Evolutionary conservation across 2,797 vertebrate species (phyloP).

Genomic region (Calcarius lapponicus): DNA sequence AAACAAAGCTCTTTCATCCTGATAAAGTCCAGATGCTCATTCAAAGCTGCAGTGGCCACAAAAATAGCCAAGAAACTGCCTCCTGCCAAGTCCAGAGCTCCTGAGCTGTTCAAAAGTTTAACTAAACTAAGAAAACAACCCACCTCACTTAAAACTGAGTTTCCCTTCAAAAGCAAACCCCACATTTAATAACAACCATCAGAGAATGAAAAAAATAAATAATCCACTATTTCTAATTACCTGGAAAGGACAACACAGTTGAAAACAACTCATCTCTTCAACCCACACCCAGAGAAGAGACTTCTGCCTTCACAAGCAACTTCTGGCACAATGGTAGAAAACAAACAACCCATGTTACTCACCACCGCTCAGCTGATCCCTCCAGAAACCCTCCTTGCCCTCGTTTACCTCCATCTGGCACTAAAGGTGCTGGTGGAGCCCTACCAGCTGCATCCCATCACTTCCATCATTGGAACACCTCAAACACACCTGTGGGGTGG

Average conservation of each 20-base stretch:
- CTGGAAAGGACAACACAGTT: not conserved
- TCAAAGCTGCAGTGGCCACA: not conserved
- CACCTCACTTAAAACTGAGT: not conserved
- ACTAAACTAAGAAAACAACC: not conserved
- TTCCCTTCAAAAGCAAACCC: not conserved
- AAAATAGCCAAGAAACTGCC: not conserved
- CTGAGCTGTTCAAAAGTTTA: not conserved
- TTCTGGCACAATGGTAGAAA: not conserved
- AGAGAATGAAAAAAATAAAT: not conserved
- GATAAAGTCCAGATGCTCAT: slow-evolving; percentile 1
- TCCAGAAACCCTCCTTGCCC: not conserved
- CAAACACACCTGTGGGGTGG: not conserved
- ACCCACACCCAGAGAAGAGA: not conserved
- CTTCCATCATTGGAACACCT: fast-evolving
- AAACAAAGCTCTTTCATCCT: not conserved
- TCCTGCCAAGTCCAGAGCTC: not conserved
- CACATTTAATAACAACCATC: not conserved
- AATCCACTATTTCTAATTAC: not conserved
- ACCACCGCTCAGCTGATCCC: not conserved
- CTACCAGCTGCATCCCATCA: not conserved
- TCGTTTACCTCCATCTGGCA: not conserved
- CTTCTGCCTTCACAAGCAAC: not conserved
- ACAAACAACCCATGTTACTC: not conserved
- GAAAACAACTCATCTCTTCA: not conserved
- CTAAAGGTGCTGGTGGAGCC: not conserved